Evolutionary conservation across 1,140 invertebrate species (phyloP).

Genomic region (Cydia pomonella): DNA sequence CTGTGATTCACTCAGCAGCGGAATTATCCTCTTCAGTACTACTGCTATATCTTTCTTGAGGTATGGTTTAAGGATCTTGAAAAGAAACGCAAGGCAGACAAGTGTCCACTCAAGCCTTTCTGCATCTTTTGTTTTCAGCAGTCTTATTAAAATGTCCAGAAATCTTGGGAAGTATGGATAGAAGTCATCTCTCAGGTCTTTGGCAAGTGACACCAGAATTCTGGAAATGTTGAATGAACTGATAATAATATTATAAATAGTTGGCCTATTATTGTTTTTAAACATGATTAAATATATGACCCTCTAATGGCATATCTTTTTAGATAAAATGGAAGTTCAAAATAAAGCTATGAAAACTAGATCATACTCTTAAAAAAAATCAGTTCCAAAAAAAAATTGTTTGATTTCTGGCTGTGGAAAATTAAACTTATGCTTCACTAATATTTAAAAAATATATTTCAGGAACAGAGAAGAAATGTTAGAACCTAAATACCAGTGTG

Average conservation of each 20-base stretch:
- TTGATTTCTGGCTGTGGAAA: too few species aligned
- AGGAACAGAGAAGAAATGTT: too few species aligned
- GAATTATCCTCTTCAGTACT: conserved; percentile 88
- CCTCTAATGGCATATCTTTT: too few species aligned
- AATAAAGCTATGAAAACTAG: too few species aligned
- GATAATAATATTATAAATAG: conserved; percentile 5
- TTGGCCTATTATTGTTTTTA: too few species aligned
- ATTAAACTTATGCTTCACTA: too few species aligned
- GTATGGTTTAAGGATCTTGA: conserved; percentile 92
- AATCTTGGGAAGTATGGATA: conserved; percentile 90
- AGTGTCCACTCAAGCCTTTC: conserved; percentile 92
- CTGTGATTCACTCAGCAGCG: conserved; percentile 86
- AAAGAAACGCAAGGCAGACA: conserved; percentile 91
- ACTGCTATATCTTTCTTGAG: conserved; percentile 89
- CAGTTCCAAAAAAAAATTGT: too few species aligned
- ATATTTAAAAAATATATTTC: too few species aligned
- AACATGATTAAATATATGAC: too few species aligned
- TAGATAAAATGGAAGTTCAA: too few species aligned
- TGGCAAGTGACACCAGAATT: conserved; percentile 90
- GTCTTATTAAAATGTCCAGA: conserved; percentile 84
- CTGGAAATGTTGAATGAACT: conserved; percentile 74
- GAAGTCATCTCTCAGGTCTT: conserved; percentile 93
- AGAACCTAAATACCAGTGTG: too few species aligned
- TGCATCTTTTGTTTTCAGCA: conserved; percentile 89
- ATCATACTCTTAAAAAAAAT: too few species aligned